phyloP scores from a whole-genome alignment of 2,113 vertebrate genomes.

The Phaethon lepturus region DNA sequence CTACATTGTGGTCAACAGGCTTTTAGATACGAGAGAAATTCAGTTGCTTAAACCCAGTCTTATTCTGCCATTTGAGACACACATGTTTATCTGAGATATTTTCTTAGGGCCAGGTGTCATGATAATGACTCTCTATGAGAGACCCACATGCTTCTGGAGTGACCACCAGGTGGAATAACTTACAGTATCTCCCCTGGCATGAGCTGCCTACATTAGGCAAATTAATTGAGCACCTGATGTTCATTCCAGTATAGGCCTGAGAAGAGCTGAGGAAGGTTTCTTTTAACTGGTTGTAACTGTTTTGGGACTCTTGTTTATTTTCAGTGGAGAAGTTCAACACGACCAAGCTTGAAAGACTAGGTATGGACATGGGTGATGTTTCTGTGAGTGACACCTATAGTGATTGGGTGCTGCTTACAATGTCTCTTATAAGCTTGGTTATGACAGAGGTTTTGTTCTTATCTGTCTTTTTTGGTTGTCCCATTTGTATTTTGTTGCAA shows the following conservation, averaged over 20 bases:
- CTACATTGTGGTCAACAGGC: neutral
- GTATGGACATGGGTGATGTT: neutral
- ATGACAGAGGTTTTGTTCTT: neutral
- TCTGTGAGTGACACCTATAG: neutral
- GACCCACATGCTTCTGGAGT: neutral
- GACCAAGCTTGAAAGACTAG: neutral
- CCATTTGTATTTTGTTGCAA: neutral
- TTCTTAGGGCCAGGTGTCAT: neutral
- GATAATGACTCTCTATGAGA: neutral
- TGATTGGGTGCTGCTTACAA: neutral
- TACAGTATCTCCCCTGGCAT: neutral
- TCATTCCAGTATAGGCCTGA: neutral
- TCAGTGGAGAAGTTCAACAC: neutral
- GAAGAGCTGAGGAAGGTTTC: neutral
- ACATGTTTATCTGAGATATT: neutral
- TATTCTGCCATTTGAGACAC: neutral
- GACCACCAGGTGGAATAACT: neutral
- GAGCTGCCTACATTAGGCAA: neutral
- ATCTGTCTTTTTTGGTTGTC: neutral
- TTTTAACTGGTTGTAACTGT: neutral
- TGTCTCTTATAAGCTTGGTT: neutral
- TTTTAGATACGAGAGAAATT: neutral
- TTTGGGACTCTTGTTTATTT: neutral
- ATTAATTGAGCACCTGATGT: neutral
- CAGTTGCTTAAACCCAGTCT: neutral